phyloP scores from a whole-genome alignment of 2,888 invertebrate species.

The Cataglyphis livida region DNA sequence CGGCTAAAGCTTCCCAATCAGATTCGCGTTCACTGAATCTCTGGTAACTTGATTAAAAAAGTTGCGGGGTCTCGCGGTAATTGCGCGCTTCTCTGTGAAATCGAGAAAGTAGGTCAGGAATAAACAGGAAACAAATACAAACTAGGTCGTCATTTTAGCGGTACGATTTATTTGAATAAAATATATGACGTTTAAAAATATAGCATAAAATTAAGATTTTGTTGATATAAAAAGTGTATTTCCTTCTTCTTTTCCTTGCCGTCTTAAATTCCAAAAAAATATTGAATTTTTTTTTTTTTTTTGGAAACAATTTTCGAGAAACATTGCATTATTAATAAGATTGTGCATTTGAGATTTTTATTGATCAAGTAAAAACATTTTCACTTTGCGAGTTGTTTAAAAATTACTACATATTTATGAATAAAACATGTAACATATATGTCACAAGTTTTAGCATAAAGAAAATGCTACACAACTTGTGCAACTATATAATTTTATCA shows the following conservation, averaged over 20 bases:
- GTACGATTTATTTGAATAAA: neutral
- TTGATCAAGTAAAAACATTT: neutral
- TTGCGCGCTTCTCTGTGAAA: neutral
- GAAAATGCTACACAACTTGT: constrained; percentile 5
- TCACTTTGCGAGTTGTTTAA: neutral
- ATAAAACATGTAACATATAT: neutral
- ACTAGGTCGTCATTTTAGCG: neutral
- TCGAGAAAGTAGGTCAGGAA: constrained; percentile 3
- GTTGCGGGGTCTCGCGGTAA: neutral
- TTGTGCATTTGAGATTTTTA: neutral
- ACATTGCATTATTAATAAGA: neutral
- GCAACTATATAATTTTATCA: neutral
- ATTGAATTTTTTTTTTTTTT: constrained; percentile 2
- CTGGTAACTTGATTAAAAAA: neutral
- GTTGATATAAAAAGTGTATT: neutral
- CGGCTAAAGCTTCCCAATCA: neutral
- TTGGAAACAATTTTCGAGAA: neutral
- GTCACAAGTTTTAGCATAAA: constrained; percentile 17
- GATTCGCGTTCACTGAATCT: neutral
- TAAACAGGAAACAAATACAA: neutral
- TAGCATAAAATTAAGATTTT: neutral
- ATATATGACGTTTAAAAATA: neutral
- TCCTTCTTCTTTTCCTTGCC: neutral
- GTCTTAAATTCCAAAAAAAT: neutral
- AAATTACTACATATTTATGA: neutral